Base-by-base conservation (phyloP, 2,113 vertebrate genomes). In the Urocynchramus pylzowi region DNA sequence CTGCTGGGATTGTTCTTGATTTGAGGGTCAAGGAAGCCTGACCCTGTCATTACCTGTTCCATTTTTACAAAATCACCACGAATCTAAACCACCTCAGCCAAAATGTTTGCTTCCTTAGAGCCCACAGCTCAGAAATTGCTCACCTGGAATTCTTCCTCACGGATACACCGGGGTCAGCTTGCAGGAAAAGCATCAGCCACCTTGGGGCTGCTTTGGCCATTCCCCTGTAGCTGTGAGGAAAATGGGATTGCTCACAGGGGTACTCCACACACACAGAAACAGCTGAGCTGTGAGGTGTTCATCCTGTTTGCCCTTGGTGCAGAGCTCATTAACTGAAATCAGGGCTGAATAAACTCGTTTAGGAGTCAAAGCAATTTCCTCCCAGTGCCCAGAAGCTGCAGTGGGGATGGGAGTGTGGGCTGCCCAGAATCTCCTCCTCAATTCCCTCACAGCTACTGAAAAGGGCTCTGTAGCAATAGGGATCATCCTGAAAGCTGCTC, bases 1-100 rank as follows among this genome's bases (percentile, higher is more conserved):
- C 85, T 93, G 90, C 87, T 83, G 96, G 97, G 87, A 98, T 98
- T 98, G 97, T 98, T 98, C 97, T 97, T 95, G 94, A 94, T 97
- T 96, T 82, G 87, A 94, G 95, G 97, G 97, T 98, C 97, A 98
- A 97, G 97, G 97, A 96, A 96, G 89, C 84, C 33, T 97, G 96
- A 97, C 95, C 97, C 42, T 79, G 33, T 76, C 93, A 94, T 92
- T 97, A 97, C 96, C 94, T 97, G 93, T 86, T 84, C 81, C 82
- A 71, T 92, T 97, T 90, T 92, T 68, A 91, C 60, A 67, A 54
- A 83, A 19, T 15, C 30, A 0, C 71, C 33, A 5, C 4, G 2
- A 56, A 30, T 86, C 50, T 35, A 8, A 87, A 73, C 16, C 64
- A 60, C 81, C 70, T 91, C 76, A 16, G 89, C 80, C 84, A 91